Evolutionary conservation across 2,113 vertebrate species (phyloP).

Genomic region (Brevimyrus niger): DNA sequence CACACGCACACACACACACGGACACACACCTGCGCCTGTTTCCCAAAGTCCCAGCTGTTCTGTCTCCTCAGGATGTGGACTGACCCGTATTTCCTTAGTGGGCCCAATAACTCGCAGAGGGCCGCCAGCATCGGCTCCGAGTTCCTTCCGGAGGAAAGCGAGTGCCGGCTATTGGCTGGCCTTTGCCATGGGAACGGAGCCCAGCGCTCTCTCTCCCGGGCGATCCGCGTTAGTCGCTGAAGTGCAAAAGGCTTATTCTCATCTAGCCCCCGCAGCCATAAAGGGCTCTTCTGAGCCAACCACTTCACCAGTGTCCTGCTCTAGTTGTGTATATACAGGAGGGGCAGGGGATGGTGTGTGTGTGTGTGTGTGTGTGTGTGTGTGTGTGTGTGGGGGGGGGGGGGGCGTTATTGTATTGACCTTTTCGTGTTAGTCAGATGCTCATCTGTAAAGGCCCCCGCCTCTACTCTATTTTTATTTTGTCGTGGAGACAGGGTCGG

Average conservation of each 20-base stretch:
- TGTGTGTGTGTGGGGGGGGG: too few relatives aligned
- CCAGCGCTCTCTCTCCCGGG: neutral
- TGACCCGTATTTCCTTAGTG: neutral
- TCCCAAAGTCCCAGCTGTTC: neutral
- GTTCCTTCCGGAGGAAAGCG: neutral
- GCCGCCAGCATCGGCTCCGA: neutral
- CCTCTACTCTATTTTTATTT: neutral
- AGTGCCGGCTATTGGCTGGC: neutral
- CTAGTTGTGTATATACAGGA: neutral
- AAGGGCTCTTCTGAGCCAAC: neutral
- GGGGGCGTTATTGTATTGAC: neutral
- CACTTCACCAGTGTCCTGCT: neutral
- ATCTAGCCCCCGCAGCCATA: neutral
- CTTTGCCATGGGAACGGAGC: slow-evolving; percentile 29
- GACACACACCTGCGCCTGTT: neutral
- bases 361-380: too few relatives aligned
- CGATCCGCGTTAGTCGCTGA: slow-evolving; percentile 4
- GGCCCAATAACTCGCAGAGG: neutral
- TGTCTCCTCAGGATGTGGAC: neutral
- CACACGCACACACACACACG: slow-evolving; percentile 15
- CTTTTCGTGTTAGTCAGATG: neutral
- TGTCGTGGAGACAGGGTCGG: neutral
- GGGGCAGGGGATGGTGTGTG: neutral
- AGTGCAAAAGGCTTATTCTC: neutral
- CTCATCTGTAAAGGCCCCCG: neutral